phyloP scores from a whole-genome alignment of 2,113 vertebrate genomes.

The Mirounga angustirostris region DNA sequence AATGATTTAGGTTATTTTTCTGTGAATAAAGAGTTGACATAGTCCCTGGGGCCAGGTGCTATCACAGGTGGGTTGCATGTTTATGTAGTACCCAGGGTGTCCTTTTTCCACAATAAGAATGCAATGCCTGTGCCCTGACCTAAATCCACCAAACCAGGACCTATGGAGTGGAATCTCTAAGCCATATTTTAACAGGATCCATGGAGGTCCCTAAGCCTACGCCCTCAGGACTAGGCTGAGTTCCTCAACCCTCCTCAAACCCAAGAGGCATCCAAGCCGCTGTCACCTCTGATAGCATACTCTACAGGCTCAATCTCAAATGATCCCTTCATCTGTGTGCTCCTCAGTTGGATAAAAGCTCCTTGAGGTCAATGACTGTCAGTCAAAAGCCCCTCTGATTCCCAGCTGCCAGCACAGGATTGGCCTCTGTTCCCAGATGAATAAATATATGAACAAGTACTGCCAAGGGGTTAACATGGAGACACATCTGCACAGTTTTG shows the following conservation, averaged over 20 bases:
- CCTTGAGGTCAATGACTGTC: background rate
- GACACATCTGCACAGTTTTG: background rate
- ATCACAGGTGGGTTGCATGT: fast-evolving
- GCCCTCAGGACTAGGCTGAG: background rate
- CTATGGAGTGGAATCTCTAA: background rate
- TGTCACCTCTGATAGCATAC: background rate
- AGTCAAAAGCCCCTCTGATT: background rate
- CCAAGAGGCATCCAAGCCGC: background rate
- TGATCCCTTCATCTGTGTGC: background rate
- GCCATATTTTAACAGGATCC: background rate
- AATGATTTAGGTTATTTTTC: background rate
- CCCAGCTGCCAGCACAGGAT: background rate
- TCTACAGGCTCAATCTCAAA: background rate
- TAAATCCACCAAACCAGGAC: background rate
- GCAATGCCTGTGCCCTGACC: too few species aligned
- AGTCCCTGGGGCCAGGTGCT: background rate
- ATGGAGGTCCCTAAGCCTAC: too few species aligned
- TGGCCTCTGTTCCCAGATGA: background rate
- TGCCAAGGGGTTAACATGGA: too few species aligned
- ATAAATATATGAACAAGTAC: background rate
- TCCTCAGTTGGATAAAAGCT: too few species aligned
- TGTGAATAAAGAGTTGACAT: background rate
- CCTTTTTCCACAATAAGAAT: background rate
- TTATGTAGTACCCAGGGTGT: too few species aligned
- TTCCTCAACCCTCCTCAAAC: background rate